Evolutionary conservation across 2,797 vertebrate species (phyloP), one percentile per base, ranked within the genome.

Genomic region (Rachycentron canadum): DNA sequence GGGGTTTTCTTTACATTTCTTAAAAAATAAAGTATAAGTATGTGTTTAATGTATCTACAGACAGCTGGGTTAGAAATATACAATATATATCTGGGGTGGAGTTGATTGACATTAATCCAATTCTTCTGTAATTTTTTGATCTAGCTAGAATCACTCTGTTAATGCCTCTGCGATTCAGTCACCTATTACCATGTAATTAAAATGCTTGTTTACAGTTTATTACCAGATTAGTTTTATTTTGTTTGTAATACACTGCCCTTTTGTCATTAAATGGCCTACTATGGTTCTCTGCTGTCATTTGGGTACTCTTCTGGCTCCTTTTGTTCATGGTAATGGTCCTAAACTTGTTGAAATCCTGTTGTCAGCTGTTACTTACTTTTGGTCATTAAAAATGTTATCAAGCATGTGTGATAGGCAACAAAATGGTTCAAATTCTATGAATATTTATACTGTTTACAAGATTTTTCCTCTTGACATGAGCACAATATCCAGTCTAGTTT

Each of bases 171-270:
- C 26, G 16, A 60, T 66, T 26, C 2, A 49, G 1, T 67, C 16
- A 72, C 3, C 34, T 5, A 28, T 69, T 63, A 32, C 65, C 9
- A 17, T 16, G 53, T 68, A 45, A 79, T 77, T 55, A 68, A 13
- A 50, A 14, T 57, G 1, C 30, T 76, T 73, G n/a, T 58, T 43
- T 14, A 47, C 23, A 12, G 34, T 73, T 72, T 45, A 63, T 60
- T 43, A 25, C 30, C 11, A 36, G 8, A 13, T 45, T 25, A 58
- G 52, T 23, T n/a, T 49, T 21, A 36, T 60, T 61, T 45, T 53
- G 11, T 68, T 55, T 47, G 14, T 40, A 61, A 25, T 14, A 36
- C n/a, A 61, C 5, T 12, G 9, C 79, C 21, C 6, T 72, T 19
- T 43, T 69, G 41, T 65, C 21, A 64, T 57, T 43, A 50, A 75